Evolutionary conservation across 2,888 invertebrate species (phyloP).

Genomic region (Merodon equestris): DNA sequence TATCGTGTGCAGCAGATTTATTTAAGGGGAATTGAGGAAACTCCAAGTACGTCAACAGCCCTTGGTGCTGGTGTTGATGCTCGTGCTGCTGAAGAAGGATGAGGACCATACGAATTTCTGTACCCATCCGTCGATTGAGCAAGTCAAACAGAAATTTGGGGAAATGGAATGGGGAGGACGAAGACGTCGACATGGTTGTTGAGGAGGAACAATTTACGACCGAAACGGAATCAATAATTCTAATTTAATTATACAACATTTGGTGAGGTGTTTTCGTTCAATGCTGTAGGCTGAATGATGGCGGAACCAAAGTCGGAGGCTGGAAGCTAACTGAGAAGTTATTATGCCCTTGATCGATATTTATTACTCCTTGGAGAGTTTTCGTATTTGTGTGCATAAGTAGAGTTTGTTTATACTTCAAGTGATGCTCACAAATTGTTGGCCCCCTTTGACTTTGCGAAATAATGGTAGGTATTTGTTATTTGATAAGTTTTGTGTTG

Average conservation of each 20-base stretch:
- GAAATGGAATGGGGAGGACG: too few relatives aligned
- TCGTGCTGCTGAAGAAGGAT: background rate
- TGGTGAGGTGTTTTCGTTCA: constrained; percentile 9
- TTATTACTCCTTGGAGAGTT: constrained; percentile 36
- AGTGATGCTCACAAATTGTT: constrained; percentile 1
- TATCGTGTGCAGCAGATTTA: constrained; percentile 39
- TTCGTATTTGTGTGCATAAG: background rate
- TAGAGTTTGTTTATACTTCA: background rate
- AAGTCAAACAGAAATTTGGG: constrained; percentile 14
- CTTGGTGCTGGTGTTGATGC: constrained; percentile 12
- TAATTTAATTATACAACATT: constrained; percentile 55
- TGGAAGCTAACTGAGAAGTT: constrained; percentile 10
- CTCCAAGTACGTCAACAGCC: constrained; percentile 12
- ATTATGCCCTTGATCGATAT: constrained; percentile 35
- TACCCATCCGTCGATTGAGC: constrained; percentile 25
- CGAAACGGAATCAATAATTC: constrained; percentile 40
- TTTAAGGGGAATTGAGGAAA: constrained; percentile 26
- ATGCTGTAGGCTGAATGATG: too few relatives aligned
- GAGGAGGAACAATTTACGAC: constrained; percentile 34
- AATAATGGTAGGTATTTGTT: too few relatives aligned
- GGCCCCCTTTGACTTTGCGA: background rate
- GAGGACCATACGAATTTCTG: constrained; percentile 8
- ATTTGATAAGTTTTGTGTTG: background rate
- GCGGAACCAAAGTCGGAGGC: background rate
- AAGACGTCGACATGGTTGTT: too few relatives aligned